Conservation (phyloP, 37 sponge, comb jelly and placozoan species). For the Hormiphora californensis region DNA sequence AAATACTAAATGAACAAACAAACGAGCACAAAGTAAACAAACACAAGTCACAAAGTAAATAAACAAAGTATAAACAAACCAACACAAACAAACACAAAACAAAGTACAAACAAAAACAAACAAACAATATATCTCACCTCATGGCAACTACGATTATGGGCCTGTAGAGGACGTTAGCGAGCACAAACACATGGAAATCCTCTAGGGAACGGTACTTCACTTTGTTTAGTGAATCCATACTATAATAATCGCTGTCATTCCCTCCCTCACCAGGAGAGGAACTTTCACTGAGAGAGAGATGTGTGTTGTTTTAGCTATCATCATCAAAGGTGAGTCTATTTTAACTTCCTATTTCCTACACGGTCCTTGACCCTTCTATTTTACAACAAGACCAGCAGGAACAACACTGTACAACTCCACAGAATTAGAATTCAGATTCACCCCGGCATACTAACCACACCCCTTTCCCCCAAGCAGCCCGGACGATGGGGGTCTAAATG, state of each 20-base stretch:
- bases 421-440: too few relatives aligned
- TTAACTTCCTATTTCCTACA: too few relatives aligned
- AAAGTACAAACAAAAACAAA: background rate
- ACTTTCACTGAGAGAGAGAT: background rate
- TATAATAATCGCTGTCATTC: background rate
- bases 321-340: too few relatives aligned
- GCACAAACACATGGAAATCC: constrained; percentile 86
- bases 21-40: too few relatives aligned
- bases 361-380: too few relatives aligned
- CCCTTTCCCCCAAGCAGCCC: constrained; percentile 31
- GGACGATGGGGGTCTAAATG: background rate
- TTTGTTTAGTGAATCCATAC: constrained; percentile 64
- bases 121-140: background rate
- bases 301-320: background rate
- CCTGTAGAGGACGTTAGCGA: constrained; percentile 78
- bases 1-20: too few relatives aligned
- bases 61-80: too few relatives aligned
- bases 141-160: constrained; percentile 85
- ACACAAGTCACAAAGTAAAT: too few relatives aligned
- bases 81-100: background rate
- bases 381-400: too few relatives aligned
- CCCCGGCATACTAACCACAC: too few relatives aligned
- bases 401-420: too few relatives aligned
- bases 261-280: background rate
- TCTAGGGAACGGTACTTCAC: constrained; percentile 64